Evolutionary conservation across 2,113 vertebrate species (phyloP).

Genomic region (Eupsittula cactorum): DNA sequence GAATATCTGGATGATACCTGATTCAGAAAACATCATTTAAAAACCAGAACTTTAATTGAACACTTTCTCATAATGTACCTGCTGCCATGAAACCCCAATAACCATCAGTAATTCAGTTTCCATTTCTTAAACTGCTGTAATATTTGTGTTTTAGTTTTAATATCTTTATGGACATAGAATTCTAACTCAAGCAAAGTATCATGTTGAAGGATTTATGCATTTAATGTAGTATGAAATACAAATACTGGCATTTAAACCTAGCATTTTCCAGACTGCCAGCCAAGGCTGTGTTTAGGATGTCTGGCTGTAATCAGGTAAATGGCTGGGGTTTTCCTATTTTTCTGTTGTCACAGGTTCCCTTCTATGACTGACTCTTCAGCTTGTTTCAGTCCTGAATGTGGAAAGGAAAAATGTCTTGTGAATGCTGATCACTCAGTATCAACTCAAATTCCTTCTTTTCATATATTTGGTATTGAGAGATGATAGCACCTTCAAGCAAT

Average conservation of each 20-base stretch:
- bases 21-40: background rate
- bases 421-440: background rate
- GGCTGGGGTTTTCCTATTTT: background rate
- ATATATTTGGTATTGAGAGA: background rate
- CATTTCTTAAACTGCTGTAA: slow-evolving; percentile 45
- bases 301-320: background rate
- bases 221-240: slow-evolving; percentile 46
- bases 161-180: slow-evolving; percentile 58
- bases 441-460: background rate
- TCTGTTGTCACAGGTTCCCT: background rate
- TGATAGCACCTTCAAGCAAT: background rate
- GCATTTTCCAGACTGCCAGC: slow-evolving; percentile 12
- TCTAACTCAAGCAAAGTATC: slow-evolving; percentile 61
- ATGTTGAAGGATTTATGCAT: slow-evolving; percentile 62
- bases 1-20: background rate
- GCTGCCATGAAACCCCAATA: slow-evolving; percentile 53
- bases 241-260: slow-evolving; percentile 52
- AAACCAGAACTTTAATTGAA: background rate
- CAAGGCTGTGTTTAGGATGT: background rate
- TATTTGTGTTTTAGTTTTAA: slow-evolving; percentile 60
- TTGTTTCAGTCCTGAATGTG: background rate
- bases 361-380: background rate
- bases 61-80: slow-evolving; percentile 13
- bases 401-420: background rate
- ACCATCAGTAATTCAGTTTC: slow-evolving; percentile 57